Percentiles rank a stretch among this genome's conserved stretches.
Evolutionary conservation across 2,113 vertebrate species (phyloP).

Genomic region (Nothocercus julius): DNA sequence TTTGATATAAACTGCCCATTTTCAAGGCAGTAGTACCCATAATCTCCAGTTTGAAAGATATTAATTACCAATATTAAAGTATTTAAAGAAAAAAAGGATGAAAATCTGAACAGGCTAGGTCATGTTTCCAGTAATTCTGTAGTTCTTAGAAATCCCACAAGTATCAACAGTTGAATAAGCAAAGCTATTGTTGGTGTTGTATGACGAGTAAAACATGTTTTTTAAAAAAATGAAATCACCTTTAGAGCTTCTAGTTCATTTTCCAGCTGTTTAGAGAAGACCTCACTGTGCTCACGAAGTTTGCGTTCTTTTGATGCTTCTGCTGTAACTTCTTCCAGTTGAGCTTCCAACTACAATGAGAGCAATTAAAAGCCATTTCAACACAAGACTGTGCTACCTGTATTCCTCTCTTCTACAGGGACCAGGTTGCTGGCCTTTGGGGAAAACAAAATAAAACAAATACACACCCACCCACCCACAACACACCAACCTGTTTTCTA

Average conservation of each 20-base stretch:
- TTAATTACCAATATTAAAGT: background rate
- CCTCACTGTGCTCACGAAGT: conserved; percentile 92
- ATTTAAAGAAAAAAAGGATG: background rate
- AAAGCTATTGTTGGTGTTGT: background rate
- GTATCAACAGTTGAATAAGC: background rate
- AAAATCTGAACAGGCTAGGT: background rate
- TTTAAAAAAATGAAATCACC: conserved; percentile 73
- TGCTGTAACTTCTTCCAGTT: conserved; percentile 86
- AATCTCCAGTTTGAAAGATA: background rate
- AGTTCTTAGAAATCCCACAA: background rate
- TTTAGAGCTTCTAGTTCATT: conserved; percentile 90
- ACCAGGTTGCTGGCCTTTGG: background rate
- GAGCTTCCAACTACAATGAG: conserved; percentile 86
- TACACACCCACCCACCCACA: too few species aligned
- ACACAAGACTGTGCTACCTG: too few species aligned
- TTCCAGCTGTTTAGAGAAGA: conserved; percentile 91
- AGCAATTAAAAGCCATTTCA: background rate
- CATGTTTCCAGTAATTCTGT: background rate
- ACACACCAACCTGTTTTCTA: background rate
- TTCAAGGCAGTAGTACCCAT: background rate
- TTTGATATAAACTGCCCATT: background rate
- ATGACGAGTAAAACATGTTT: background rate
- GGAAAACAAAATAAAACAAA: too few species aligned
- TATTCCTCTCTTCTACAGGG: background rate
- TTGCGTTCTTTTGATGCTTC: conserved; percentile 94